phyloP scores from a whole-genome alignment of 2,888 invertebrate species.

The Platynereis dumerilii region DNA sequence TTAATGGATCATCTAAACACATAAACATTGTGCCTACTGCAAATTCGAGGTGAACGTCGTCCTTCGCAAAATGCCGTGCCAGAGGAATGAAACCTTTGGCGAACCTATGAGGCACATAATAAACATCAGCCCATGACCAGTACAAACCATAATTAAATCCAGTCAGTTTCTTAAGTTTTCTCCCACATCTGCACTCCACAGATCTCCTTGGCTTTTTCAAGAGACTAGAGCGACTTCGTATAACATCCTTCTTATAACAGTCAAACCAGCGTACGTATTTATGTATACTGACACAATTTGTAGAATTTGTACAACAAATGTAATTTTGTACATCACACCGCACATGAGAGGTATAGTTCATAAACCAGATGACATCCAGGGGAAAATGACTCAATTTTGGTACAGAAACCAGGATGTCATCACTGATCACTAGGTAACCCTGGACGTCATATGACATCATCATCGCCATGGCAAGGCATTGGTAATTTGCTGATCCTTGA shows the following conservation, averaged over 20 bases:
- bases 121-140: slow-evolving; percentile 38
- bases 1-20: slow-evolving; percentile 26
- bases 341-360: slow-evolving; percentile 28
- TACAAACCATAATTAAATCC: slow-evolving; percentile 23
- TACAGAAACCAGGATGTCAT: slow-evolving; percentile 32
- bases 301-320: slow-evolving; percentile 16
- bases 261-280: slow-evolving; percentile 14
- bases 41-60: slow-evolving; percentile 39
- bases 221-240: no score
- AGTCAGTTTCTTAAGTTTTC: slow-evolving; percentile 25
- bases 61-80: slow-evolving; percentile 30
- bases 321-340: slow-evolving; percentile 36
- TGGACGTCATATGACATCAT: slow-evolving; percentile 26
- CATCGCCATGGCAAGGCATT: slow-evolving; percentile 30
- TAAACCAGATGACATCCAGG: slow-evolving; percentile 28
- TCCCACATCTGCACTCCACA: slow-evolving; percentile 19
- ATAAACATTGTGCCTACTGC: slow-evolving; percentile 35
- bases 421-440: slow-evolving; percentile 36
- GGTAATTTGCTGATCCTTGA: slow-evolving; percentile 35
- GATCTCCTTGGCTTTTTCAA: background rate
- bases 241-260: slow-evolving; percentile 19
- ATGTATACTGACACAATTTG: slow-evolving; percentile 6
- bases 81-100: slow-evolving; percentile 28
- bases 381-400: slow-evolving; percentile 17
- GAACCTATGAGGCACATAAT: slow-evolving; percentile 33